These are phyloP conservation scores for Heterodera filipjevi DNA, from an alignment of 2,888 invertebrate genomes.

Conservation along the genomic window DNA sequence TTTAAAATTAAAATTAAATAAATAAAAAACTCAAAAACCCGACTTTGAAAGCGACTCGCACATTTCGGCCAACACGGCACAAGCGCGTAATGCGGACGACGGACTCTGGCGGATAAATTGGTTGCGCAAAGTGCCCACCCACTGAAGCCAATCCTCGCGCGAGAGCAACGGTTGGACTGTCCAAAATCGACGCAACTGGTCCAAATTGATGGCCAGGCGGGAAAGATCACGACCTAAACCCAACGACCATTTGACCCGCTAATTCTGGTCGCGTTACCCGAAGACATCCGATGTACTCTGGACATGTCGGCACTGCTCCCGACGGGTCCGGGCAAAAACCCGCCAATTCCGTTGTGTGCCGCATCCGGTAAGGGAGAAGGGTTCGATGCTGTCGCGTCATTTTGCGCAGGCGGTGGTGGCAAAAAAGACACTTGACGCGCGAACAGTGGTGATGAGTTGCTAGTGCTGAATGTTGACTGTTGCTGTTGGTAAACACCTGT, in stretches of 20 bases:
- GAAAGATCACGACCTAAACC: conserved; percentile 26
- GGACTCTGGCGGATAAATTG: conserved; percentile 92
- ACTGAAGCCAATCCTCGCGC: conserved; percentile 93
- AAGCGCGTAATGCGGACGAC: conserved; percentile 89
- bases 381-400: not conserved
- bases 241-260: not conserved
- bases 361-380: not conserved
- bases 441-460: conserved; percentile 21
- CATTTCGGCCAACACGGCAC: conserved; percentile 87
- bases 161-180: conserved; percentile 35
- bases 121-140: conserved; percentile 87
- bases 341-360: not conserved
- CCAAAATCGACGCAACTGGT: conserved; percentile 40
- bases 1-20: not conserved
- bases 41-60: conserved; percentile 85
- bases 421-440: conserved; percentile 23
- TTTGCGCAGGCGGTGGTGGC: conserved; percentile 2
- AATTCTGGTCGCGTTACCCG: not conserved
- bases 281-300: not conserved
- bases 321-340: not conserved
- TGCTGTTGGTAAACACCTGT: not conserved
- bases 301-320: conserved; percentile 7
- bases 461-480: not conserved
- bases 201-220: conserved; percentile 34
- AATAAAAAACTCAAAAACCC: conserved; percentile 24